Conservation (phyloP, 2,797 vertebrate species). For the Garrulus glandarius region DNA sequence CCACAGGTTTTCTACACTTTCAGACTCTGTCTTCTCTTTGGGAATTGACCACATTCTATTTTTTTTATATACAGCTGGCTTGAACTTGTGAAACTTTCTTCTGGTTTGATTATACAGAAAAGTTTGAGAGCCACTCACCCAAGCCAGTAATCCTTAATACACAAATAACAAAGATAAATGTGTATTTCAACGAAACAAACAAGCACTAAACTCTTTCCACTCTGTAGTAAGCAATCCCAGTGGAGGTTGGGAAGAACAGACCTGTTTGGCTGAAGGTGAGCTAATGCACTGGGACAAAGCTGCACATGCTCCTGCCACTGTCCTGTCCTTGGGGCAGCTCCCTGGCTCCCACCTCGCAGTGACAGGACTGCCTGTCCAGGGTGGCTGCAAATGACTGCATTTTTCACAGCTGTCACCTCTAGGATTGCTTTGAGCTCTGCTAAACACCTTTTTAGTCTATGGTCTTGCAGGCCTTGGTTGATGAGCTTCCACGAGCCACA, state of each 20-base stretch:
- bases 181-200: background rate
- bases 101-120: background rate
- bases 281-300: background rate
- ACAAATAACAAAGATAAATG: background rate
- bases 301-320: background rate
- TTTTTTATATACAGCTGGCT: background rate
- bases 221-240: background rate
- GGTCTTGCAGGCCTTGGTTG: background rate
- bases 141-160: background rate
- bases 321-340: background rate
- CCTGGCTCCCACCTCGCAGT: background rate
- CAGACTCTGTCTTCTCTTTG: background rate
- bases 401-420: conserved; percentile 21
- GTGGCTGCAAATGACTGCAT: background rate
- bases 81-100: background rate
- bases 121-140: background rate
- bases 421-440: background rate
- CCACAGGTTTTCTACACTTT: background rate
- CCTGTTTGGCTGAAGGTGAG: background rate
- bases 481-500: background rate
- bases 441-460: background rate
- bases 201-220: background rate
- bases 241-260: background rate
- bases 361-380: background rate
- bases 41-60: background rate